These are phyloP conservation scores for Elymnias hypermnestra DNA, from an alignment of 1,140 invertebrate genomes.

Conservation along the genomic window DNA sequence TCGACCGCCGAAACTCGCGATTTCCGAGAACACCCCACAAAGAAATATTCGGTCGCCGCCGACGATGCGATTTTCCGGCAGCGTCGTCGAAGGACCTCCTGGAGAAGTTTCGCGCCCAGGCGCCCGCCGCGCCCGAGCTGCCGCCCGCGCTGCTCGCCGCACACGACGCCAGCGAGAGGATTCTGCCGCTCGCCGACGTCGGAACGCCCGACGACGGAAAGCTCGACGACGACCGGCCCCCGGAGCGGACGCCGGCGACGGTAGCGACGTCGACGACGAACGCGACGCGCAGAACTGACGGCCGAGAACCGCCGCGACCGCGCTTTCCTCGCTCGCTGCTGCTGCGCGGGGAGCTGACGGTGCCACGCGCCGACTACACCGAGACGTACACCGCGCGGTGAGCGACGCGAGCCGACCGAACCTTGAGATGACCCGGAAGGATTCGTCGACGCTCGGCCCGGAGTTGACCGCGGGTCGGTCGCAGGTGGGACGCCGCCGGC, in stretches of 20 bases:
- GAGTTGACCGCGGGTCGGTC: too few species aligned
- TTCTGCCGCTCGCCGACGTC: conserved; percentile 1
- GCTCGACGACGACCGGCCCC: background rate
- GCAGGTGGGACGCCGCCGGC: conserved; percentile 47
- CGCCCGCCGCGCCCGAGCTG: conserved; percentile 27
- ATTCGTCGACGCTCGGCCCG: too few species aligned
- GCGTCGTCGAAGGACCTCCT: conserved; percentile 36
- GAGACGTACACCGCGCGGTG: conserved; percentile 44
- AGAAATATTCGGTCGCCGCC: too few species aligned
- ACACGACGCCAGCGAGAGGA: conserved; percentile 27
- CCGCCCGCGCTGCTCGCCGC: conserved; percentile 34
- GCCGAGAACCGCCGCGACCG: conserved; percentile 17
- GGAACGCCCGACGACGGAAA: background rate
- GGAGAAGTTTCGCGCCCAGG: conserved; percentile 38
- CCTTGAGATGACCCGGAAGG: too few species aligned
- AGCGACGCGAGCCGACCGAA: background rate
- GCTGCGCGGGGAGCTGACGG: conserved; percentile 37
- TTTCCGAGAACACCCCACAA: too few species aligned
- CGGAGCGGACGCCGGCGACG: background rate
- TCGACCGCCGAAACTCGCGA: too few species aligned
- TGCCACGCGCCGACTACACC: conserved; percentile 44
- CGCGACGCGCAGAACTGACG: background rate
- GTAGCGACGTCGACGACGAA: background rate
- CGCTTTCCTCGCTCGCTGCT: conserved; percentile 31
- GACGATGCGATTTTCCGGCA: conserved; percentile 11